phyloP scores from a whole-genome alignment of 2,888 invertebrate genomes.

The Trichacis sp. region DNA sequence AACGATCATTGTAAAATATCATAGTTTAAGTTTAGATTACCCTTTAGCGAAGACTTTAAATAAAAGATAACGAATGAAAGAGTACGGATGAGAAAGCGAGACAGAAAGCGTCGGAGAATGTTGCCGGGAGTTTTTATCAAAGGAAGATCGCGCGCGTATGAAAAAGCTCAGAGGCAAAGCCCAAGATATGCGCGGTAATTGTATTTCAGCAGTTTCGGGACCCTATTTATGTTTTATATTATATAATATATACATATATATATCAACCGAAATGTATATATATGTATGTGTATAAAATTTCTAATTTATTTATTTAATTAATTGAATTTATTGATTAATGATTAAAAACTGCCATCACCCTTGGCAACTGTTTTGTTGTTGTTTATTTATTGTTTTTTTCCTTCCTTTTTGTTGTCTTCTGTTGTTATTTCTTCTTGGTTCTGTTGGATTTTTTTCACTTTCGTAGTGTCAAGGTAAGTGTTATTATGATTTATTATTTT shows the following conservation, averaged over 20 bases:
- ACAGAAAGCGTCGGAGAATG: constrained; percentile 36
- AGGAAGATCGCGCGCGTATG: constrained; percentile 17
- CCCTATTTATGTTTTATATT: constrained; percentile 68
- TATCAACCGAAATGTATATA: constrained; percentile 44
- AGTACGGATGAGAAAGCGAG: constrained; percentile 15
- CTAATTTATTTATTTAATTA: constrained; percentile 69
- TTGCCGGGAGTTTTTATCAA: constrained; percentile 37
- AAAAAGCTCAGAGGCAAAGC: too few relatives aligned
- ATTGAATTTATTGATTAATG: constrained; percentile 69
- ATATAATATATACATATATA: constrained; percentile 57
- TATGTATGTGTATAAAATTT: constrained; percentile 58
- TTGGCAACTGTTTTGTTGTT: constrained; percentile 53
- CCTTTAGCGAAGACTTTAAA: constrained; percentile 43
- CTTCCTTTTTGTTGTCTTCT: constrained; percentile 17
- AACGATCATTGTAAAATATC: constrained; percentile 43
- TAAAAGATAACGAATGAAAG: constrained; percentile 41
- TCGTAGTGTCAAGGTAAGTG: constrained; percentile 44
- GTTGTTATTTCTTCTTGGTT: neutral
- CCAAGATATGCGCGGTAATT: constrained; percentile 57
- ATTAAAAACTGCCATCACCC: constrained; percentile 66
- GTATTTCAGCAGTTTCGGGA: constrained; percentile 64
- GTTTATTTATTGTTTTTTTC: constrained; percentile 42
- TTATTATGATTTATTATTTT: neutral
- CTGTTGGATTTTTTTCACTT: constrained; percentile 5
- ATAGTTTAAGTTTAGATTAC: constrained; percentile 46